Evolutionary conservation across 1,140 invertebrate species (phyloP).

Genomic region (Drosophila kurseongensis): DNA sequence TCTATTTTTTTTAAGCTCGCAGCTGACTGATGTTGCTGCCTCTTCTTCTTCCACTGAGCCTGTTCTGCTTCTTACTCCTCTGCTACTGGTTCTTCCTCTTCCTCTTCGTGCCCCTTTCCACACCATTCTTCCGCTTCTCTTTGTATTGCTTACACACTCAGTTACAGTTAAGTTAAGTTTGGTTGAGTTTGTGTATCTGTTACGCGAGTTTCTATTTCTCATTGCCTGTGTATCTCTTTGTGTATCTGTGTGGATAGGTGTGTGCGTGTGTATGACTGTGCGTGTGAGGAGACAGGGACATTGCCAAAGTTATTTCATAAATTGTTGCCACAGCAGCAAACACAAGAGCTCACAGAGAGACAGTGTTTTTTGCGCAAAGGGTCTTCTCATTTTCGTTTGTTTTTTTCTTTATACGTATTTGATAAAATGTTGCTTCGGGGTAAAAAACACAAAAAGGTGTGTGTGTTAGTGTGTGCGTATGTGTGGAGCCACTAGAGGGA

Average conservation of each 20-base stretch:
- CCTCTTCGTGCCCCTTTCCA: not conserved
- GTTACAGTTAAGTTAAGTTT: conserved; percentile 60
- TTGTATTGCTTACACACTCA: conserved; percentile 79
- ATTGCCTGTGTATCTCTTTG: conserved; percentile 44
- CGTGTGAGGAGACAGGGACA: conserved; percentile 32
- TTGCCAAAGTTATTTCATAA: conserved; percentile 79
- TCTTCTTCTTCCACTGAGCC: not conserved
- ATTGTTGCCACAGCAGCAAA: conserved; percentile 80
- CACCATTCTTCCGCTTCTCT: not conserved
- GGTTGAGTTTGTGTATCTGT: conserved; percentile 80
- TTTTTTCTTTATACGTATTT: conserved; percentile 20
- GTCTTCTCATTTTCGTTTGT: conserved; percentile 2
- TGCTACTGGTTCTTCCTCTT: not conserved
- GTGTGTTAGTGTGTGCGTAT: not conserved
- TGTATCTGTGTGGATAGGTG: conserved; percentile 2
- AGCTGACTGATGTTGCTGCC: conserved; percentile 4
- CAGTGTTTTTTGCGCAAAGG: conserved; percentile 12
- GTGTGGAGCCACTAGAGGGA: not conserved
- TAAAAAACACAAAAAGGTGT: conserved; percentile 34
- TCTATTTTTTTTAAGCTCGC: conserved; percentile 12
- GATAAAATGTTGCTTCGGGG: conserved; percentile 46
- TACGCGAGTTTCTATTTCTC: conserved; percentile 69
- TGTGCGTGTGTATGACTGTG: conserved; percentile 9
- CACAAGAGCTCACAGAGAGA: conserved; percentile 44
- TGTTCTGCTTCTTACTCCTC: not conserved